These are phyloP conservation scores for Tricholauxania praeusta DNA, from an alignment of 2,888 invertebrate species.

Conservation along the genomic window DNA sequence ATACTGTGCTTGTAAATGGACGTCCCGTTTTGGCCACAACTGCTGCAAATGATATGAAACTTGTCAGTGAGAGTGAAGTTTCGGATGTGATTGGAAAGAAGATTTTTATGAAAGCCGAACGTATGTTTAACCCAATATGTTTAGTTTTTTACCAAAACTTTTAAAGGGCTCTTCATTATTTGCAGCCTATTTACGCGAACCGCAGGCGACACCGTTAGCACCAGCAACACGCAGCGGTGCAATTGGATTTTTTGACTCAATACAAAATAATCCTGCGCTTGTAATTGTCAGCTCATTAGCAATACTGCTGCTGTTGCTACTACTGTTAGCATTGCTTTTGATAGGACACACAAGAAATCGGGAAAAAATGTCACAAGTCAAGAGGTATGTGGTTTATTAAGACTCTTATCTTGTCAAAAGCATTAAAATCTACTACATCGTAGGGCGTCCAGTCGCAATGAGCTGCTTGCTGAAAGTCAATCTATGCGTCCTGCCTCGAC, in stretches of 20 bases:
- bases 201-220: slow-evolving; percentile 66
- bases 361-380: slow-evolving; percentile 55
- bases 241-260: slow-evolving; percentile 60
- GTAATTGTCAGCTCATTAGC: slow-evolving; percentile 62
- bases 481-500: slow-evolving; percentile 57
- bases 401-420: not conserved
- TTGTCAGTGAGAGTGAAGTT: slow-evolving; percentile 84
- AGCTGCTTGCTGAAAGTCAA: slow-evolving; percentile 59
- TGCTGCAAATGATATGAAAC: slow-evolving; percentile 85
- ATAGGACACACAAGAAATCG: slow-evolving; percentile 61
- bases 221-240: slow-evolving; percentile 63
- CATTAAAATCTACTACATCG: not conserved
- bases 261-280: slow-evolving; percentile 63
- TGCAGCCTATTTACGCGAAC: slow-evolving; percentile 66
- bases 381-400: slow-evolving; percentile 54
- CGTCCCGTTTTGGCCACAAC: slow-evolving; percentile 83
- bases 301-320: slow-evolving; percentile 61
- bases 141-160: not conserved
- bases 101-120: slow-evolving; percentile 86
- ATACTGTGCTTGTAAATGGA: slow-evolving; percentile 84
- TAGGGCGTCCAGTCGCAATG: slow-evolving; percentile 63
- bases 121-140: slow-evolving; percentile 70
- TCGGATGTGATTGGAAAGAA: slow-evolving; percentile 80
- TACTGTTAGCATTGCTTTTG: slow-evolving; percentile 62
- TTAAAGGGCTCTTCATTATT: not conserved